These are phyloP conservation scores for Spondyliosoma cantharus DNA, from an alignment of 2,797 vertebrate genomes.

Conservation along the genomic window DNA sequence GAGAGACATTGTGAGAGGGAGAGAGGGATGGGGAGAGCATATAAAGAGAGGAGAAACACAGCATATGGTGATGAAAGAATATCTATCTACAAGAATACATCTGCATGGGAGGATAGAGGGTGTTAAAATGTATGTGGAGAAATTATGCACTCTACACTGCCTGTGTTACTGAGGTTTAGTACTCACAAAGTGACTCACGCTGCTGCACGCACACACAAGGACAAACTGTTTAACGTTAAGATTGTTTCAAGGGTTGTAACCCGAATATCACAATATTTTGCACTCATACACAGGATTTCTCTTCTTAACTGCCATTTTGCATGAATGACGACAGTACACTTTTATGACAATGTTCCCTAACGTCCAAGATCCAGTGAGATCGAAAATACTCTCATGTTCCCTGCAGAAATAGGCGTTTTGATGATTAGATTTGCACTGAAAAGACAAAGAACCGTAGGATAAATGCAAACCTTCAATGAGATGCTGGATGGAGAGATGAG, in stretches of 20 bases:
- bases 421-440: not conserved
- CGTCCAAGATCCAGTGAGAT: not conserved
- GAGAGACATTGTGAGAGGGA: slow-evolving; percentile 19
- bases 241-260: not conserved
- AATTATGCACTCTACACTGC: not conserved
- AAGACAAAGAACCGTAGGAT: not conserved
- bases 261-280: not conserved
- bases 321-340: not conserved
- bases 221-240: not conserved
- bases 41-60: slow-evolving; percentile 24
- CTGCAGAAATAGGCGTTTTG: not conserved
- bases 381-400: not conserved
- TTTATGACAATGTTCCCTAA: not conserved
- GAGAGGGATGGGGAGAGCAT: not conserved
- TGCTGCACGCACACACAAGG: not conserved
- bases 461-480: not conserved
- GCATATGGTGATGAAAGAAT: slow-evolving; percentile 32
- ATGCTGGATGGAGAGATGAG: not conserved
- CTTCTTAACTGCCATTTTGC: not conserved
- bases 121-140: slow-evolving; percentile 33
- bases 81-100: slow-evolving; percentile 17
- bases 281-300: not conserved
- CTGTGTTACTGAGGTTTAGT: not conserved
- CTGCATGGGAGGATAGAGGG: slow-evolving; percentile 5
- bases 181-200: slow-evolving; percentile 6